These are phyloP conservation scores for Drosophila stalkeri DNA, from an alignment of 2,888 invertebrate species.

Conservation along the genomic window DNA sequence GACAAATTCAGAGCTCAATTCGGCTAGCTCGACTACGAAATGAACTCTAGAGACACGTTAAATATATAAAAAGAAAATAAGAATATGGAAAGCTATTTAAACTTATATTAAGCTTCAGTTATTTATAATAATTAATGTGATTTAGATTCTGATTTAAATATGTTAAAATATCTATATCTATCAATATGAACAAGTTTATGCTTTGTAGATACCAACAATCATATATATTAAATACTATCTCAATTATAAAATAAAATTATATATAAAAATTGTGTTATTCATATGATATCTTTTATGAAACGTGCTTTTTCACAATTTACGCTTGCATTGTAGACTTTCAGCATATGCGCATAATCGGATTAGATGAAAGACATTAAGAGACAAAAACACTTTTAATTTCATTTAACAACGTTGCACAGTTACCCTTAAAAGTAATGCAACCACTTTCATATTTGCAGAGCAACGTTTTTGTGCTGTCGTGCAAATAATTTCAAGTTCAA, in stretches of 20 bases:
- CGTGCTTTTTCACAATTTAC: neutral
- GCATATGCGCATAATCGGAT: constrained; percentile 42
- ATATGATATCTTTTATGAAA: neutral
- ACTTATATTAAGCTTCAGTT: neutral
- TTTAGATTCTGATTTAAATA: neutral
- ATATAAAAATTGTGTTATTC: neutral
- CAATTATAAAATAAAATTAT: neutral
- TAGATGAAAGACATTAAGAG: constrained; percentile 4
- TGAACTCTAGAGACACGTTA: neutral
- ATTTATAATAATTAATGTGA: no score
- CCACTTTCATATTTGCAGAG: constrained; percentile 30
- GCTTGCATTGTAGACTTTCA: neutral
- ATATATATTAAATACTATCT: neutral
- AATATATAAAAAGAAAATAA: neutral
- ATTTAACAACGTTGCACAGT: constrained; percentile 24
- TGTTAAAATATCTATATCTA: no score
- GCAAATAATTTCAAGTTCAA: constrained; percentile 80
- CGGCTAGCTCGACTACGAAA: constrained; percentile 19
- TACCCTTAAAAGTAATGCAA: constrained; percentile 43
- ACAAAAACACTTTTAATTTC: constrained; percentile 1
- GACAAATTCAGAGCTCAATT: constrained; percentile 9
- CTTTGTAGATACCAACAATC: neutral
- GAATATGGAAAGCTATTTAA: neutral
- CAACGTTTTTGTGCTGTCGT: constrained; percentile 57
- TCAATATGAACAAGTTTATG: neutral